These are phyloP conservation scores for Drosophila teissieri DNA, from an alignment of 1,140 invertebrate species.

Conservation along the genomic window DNA sequence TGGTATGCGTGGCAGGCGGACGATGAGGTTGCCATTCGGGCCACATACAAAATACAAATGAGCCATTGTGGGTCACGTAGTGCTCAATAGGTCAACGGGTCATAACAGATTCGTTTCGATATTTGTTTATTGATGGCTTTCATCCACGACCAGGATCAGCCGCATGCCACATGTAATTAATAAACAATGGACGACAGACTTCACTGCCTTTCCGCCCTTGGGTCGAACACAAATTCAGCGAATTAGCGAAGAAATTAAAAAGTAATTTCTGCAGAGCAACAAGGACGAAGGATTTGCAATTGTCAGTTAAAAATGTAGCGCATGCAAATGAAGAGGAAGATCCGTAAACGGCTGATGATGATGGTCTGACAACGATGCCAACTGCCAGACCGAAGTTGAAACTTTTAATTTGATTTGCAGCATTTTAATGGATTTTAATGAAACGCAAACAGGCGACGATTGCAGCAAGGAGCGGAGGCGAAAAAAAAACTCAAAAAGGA, in stretches of 20 bases:
- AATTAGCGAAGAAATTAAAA: conserved; percentile 78
- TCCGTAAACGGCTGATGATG: conserved; percentile 58
- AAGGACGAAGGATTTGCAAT: conserved; percentile 59
- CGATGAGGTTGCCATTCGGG: conserved; percentile 63
- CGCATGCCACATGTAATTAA: conserved; percentile 35
- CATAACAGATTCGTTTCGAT: conserved; percentile 52
- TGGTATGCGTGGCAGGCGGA: conserved; percentile 67
- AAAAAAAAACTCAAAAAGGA: conserved; percentile 54
- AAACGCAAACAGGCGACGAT: conserved; percentile 74
- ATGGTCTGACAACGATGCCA: conserved; percentile 62
- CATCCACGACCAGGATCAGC: not conserved
- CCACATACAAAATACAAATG: conserved; percentile 80
- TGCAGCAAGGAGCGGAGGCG: conserved; percentile 14
- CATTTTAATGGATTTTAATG: conserved; percentile 83
- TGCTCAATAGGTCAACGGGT: conserved; percentile 74
- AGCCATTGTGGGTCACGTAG: conserved; percentile 69
- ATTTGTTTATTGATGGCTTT: conserved; percentile 39
- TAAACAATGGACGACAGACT: conserved; percentile 33
- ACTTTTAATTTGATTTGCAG: conserved; percentile 84
- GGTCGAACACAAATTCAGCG: conserved; percentile 25
- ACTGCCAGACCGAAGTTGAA: conserved; percentile 59
- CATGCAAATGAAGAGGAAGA: conserved; percentile 70
- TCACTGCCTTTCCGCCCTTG: not conserved
- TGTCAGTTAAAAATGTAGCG: conserved; percentile 64
- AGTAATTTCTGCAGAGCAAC: conserved; percentile 62